Percentiles rank a stretch among this genome's conserved stretches.
Conservation (phyloP, 2,888 invertebrate genomes). For the Sisyra terminalis region DNA sequence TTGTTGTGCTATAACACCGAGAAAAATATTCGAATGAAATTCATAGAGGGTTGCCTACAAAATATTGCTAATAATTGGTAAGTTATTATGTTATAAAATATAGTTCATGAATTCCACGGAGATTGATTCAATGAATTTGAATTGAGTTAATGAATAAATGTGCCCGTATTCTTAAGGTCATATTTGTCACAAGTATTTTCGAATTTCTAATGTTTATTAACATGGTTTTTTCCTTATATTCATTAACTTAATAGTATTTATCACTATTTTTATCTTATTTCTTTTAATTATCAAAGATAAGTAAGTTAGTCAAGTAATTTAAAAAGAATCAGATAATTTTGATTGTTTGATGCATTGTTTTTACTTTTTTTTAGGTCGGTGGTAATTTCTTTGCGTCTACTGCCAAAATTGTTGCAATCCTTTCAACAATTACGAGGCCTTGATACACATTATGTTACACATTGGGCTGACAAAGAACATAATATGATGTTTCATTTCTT, state of each 20-base stretch:
- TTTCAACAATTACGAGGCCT: conserved; percentile 78
- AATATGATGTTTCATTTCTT: conserved; percentile 90
- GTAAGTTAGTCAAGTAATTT: neutral
- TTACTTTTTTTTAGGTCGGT: conserved; percentile 45
- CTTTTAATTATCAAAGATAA: too few relatives aligned
- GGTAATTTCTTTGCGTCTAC: conserved; percentile 69
- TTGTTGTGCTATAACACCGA: conserved; percentile 82
- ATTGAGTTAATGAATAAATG: too few relatives aligned
- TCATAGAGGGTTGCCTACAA: conserved; percentile 85
- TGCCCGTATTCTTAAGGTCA: too few relatives aligned
- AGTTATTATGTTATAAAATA: conserved; percentile 15
- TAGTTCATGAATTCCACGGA: neutral
- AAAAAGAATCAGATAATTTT: conserved; percentile 5
- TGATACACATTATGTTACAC: conserved; percentile 74
- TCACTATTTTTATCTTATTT: too few relatives aligned
- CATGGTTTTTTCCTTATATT: too few relatives aligned
- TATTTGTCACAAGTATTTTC: too few relatives aligned
- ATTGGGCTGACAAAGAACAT: conserved; percentile 86
- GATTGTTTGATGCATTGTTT: neutral
- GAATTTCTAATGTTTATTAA: too few relatives aligned
- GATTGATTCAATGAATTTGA: neutral
- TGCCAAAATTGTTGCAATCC: conserved; percentile 82
- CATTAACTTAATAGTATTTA: too few relatives aligned
- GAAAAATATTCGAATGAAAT: conserved; percentile 77
- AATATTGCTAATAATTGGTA: conserved; percentile 73